Evolutionary conservation across 2,113 vertebrate species (phyloP).

Genomic region (Hassar affinis): DNA sequence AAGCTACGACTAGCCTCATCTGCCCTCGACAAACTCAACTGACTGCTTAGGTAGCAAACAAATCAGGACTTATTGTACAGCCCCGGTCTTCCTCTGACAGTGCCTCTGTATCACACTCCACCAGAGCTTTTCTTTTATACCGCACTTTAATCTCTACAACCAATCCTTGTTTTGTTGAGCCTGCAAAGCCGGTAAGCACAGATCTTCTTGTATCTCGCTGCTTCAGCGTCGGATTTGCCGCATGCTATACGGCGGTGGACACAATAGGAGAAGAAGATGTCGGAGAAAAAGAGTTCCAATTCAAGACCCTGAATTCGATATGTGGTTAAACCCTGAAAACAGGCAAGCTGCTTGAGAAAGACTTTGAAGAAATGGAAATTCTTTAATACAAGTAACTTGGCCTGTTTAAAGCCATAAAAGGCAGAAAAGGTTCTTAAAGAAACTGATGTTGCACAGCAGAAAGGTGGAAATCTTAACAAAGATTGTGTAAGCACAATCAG

Average conservation of each 20-base stretch:
- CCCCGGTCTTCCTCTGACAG: constrained; percentile 25
- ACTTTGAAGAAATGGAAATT: constrained; percentile 9
- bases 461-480: background rate
- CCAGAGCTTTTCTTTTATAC: constrained; percentile 48
- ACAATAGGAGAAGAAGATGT: constrained; percentile 15
- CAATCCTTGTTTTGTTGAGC: constrained; percentile 50
- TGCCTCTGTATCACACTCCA: constrained; percentile 47
- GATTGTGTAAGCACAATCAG: background rate
- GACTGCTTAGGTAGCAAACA: constrained; percentile 17
- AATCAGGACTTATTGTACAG: constrained; percentile 40
- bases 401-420: background rate
- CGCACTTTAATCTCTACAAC: constrained; percentile 50
- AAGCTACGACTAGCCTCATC: constrained; percentile 25
- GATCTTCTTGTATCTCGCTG: constrained; percentile 45
- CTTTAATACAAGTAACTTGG: background rate
- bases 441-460: background rate
- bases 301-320: constrained; percentile 18
- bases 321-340: constrained; percentile 24
- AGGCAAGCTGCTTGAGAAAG: constrained; percentile 18
- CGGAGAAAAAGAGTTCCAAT: constrained; percentile 6
- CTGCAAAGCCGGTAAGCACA: constrained; percentile 48
- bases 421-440: background rate
- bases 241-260: background rate
- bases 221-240: constrained; percentile 49
- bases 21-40: constrained; percentile 1